These are phyloP conservation scores for Trachelus stipa DNA, from an alignment of 2,888 invertebrate species.

Conservation along the genomic window DNA sequence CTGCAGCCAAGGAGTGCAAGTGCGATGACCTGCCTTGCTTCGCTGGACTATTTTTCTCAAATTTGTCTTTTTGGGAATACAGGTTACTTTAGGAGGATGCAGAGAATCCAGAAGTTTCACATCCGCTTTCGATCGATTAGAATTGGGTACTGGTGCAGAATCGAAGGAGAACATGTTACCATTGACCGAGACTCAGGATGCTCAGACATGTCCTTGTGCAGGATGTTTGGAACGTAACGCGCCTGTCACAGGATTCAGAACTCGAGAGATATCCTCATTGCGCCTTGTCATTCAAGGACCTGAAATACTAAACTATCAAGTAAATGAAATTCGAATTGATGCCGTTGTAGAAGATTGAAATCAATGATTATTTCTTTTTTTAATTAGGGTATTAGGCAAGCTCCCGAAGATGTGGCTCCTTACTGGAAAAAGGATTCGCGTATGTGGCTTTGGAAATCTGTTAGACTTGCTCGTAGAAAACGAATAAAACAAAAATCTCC, in stretches of 20 bases:
- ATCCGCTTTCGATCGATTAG: conserved; percentile 43
- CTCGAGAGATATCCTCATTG: conserved; percentile 50
- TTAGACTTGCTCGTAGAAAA: conserved; percentile 41
- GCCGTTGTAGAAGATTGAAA: not conserved
- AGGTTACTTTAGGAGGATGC: conserved; percentile 26
- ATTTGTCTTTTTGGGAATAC: not conserved
- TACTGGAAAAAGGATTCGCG: conserved; percentile 79
- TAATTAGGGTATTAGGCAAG: conserved; percentile 71
- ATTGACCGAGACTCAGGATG: conserved; percentile 34
- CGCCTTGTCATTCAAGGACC: conserved; percentile 49
- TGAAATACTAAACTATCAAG: conserved; percentile 58
- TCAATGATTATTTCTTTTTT: not conserved
- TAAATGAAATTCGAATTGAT: not conserved
- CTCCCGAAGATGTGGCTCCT: conserved; percentile 72
- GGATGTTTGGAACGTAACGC: conserved; percentile 30
- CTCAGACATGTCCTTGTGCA: conserved; percentile 45
- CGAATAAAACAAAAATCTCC: conserved; percentile 30
- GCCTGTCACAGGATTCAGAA: conserved; percentile 36
- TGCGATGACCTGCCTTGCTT: conserved; percentile 1
- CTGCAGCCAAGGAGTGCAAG: conserved; percentile 38
- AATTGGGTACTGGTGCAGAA: conserved; percentile 29
- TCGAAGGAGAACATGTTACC: conserved; percentile 21
- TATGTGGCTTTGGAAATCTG: conserved; percentile 74
- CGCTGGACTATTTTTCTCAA: not conserved
- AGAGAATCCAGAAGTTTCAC: conserved; percentile 45